phyloP scores from a whole-genome alignment of 1,140 invertebrate genomes.

The Macrosteles quadrilineatus region DNA sequence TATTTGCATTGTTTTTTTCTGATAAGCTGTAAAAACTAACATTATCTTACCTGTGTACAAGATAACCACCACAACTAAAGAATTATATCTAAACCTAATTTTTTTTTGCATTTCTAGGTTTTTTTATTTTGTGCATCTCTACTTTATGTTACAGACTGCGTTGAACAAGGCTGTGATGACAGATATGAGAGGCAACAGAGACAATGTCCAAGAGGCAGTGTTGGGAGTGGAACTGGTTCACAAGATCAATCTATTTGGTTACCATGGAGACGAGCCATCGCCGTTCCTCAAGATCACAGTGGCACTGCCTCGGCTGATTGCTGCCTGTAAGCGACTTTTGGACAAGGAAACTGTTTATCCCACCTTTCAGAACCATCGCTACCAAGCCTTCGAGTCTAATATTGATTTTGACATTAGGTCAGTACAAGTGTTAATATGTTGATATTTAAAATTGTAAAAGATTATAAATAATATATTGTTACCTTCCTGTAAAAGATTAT shows the following conservation, averaged over 20 bases:
- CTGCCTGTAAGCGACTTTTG: constrained; percentile 79
- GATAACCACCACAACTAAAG: too few species aligned
- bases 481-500: too few species aligned
- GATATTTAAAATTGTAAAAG: too few species aligned
- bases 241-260: constrained; percentile 88
- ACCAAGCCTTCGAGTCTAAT: constrained; percentile 87
- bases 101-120: too few species aligned
- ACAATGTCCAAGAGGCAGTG: constrained; percentile 78
- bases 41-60: too few species aligned
- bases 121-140: too few species aligned
- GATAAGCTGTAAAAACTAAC: too few species aligned
- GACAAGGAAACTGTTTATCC: constrained; percentile 66
- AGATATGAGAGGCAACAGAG: constrained; percentile 80
- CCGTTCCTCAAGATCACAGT: constrained; percentile 89
- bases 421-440: too few species aligned
- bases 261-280: constrained; percentile 72
- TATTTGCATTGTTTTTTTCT: too few species aligned
- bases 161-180: constrained; percentile 77
- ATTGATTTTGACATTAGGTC: constrained; percentile 96
- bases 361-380: constrained; percentile 59
- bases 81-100: too few species aligned
- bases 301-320: constrained; percentile 81
- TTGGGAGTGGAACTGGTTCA: constrained; percentile 80
- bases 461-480: too few species aligned
- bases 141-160: constrained; percentile 55